Conservation (phyloP, 2,113 vertebrate genomes). For the Cynoglossus semilaevis region DNA sequence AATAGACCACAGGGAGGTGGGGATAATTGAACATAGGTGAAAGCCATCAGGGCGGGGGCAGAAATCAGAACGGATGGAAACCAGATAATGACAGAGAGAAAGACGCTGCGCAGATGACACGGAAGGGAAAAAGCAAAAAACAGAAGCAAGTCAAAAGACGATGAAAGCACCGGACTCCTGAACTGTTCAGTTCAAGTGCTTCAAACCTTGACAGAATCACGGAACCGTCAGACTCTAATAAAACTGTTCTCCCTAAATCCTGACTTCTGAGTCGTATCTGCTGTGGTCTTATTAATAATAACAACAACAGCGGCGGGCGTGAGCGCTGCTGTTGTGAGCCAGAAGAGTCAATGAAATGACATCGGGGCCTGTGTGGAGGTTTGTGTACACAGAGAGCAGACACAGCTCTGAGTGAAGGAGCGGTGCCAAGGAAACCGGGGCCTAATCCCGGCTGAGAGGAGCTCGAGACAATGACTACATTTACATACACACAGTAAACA, state of each 20-base stretch:
- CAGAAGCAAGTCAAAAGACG: neutral
- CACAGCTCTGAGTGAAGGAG: constrained; percentile 49
- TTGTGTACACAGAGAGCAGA: constrained; percentile 56
- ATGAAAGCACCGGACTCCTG: neutral
- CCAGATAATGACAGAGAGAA: neutral
- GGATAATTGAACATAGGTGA: neutral
- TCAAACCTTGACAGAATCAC: neutral
- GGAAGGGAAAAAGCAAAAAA: neutral
- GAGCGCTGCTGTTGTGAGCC: constrained; percentile 36
- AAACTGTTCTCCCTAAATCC: constrained; percentile 28
- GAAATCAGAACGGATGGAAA: neutral
- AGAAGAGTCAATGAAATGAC: constrained; percentile 60
- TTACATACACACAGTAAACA: constrained; percentile 48
- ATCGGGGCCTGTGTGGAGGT: constrained; percentile 64
- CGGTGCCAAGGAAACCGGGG: constrained; percentile 58
- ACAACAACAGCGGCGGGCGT: constrained; percentile 34
- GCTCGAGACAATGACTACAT: constrained; percentile 52
- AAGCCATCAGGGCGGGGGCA: neutral
- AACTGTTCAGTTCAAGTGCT: no score
- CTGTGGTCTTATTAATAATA: constrained; percentile 27
- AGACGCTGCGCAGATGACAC: neutral
- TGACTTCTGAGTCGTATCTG: constrained; percentile 10
- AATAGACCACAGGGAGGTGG: neutral
- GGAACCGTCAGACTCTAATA: constrained; percentile 9
- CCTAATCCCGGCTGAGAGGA: constrained; percentile 70